Evolutionary conservation across 2,797 vertebrate genomes (phyloP).

Genomic region (Eleutherodactylus coqui): DNA sequence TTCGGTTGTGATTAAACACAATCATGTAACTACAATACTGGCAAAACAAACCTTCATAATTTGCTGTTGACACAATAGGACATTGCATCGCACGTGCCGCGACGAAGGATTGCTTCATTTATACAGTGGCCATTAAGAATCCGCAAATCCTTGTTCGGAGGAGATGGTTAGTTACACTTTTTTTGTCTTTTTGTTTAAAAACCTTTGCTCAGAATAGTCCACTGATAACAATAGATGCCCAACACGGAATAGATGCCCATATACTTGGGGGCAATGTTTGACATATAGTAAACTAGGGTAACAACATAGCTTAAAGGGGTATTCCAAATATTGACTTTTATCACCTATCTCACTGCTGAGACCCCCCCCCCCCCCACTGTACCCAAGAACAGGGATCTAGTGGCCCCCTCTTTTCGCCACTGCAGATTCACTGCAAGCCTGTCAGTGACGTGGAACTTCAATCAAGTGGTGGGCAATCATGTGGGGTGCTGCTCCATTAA

Average conservation of each 20-base stretch:
- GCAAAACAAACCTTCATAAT: neutral
- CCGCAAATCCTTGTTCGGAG: neutral
- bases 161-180: neutral
- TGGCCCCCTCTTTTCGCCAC: too few species aligned
- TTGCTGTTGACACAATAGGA: neutral
- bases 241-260: neutral
- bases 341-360: too few species aligned
- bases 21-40: neutral
- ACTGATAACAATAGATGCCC: neutral
- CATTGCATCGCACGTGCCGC: neutral
- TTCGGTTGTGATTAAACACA: constrained; percentile 6
- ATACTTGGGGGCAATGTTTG: neutral
- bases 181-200: neutral
- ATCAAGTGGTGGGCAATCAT: too few species aligned
- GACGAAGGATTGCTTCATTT: neutral
- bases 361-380: too few species aligned
- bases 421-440: too few species aligned
- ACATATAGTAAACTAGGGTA: too few species aligned
- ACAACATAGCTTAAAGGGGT: too few species aligned
- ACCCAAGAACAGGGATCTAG: too few species aligned
- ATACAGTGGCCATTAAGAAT: neutral
- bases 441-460: too few species aligned
- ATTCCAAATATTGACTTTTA: too few species aligned
- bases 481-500: too few species aligned
- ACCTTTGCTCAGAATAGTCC: neutral